Conservation (phyloP, 2,797 vertebrate species). For the Chloroceryle inda region DNA sequence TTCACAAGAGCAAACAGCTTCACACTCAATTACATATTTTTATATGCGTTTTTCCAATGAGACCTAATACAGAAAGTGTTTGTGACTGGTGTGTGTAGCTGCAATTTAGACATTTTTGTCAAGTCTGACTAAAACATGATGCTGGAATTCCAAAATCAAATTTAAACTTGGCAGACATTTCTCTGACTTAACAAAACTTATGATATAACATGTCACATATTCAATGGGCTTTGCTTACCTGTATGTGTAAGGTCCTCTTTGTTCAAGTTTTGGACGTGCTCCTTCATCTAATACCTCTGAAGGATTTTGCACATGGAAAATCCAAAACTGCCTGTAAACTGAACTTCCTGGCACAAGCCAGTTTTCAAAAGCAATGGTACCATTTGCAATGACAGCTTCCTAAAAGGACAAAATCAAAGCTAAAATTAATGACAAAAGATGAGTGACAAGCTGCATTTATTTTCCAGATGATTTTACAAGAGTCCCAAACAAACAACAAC, state of each 20-base stretch:
- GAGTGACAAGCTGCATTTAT: neutral
- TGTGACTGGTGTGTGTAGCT: neutral
- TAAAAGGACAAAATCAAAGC: slow-evolving; percentile 39
- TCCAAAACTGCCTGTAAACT: slow-evolving; percentile 93
- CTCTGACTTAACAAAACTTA: neutral
- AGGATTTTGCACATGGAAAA: slow-evolving; percentile 90
- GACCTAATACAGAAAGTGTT: neutral
- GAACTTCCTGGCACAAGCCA: slow-evolving; percentile 84
- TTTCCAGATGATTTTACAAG: neutral
- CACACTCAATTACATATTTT: neutral
- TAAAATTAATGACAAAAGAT: neutral
- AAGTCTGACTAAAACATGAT: neutral
- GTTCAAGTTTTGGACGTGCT: slow-evolving; percentile 79
- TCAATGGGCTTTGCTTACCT: slow-evolving; percentile 73
- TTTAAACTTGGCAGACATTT: neutral
- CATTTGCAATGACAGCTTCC: slow-evolving; percentile 89
- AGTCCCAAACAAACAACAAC: neutral
- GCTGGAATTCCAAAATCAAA: neutral
- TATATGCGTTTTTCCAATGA: neutral
- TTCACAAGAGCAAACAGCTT: neutral
- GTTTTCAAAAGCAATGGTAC: slow-evolving; percentile 89
- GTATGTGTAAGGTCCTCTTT: slow-evolving; percentile 95
- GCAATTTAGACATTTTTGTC: neutral
- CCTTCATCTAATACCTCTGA: slow-evolving; percentile 78
- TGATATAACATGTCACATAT: neutral